Base-by-base conservation (phyloP, 2,888 invertebrate species). In the Heteropelma amictum region DNA sequence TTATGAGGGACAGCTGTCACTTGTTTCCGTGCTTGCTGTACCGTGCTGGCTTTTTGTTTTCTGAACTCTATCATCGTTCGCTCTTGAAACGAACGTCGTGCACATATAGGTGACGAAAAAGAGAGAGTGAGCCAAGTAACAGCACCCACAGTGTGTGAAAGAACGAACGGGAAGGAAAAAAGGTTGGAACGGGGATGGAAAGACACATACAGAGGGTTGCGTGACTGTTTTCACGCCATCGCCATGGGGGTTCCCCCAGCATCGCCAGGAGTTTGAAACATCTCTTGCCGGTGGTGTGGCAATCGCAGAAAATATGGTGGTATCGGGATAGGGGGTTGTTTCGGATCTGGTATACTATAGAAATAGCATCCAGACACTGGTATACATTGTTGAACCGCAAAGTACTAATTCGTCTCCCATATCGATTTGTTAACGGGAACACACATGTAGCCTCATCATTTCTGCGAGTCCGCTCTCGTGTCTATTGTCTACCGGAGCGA, bases 361-460 rank as follows among this genome's bases (percentile, higher is more conserved):
- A 40, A 30, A 56, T 75, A 75, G 77, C 76, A 63, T 42, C 72
- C 82, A 82, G 68, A 83, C 28, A n/a, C n/a, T n/a, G 19, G 12
- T 54, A 54, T 17, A 45, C 84, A 86, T 85, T 84, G 85, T 86
- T 83, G 84, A 80, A 86, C 86, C 84, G 79, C 86, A 83, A 83
- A 77, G 81, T 81, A 83, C 87, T 86, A 86, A 87, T 88, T 87
- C 83, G 81, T 82, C 82, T 78, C 69, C 76, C 78, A 79, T 84
- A 85, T 86, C 80, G 84, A 86, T 84, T 83, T 79, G 79, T 79
- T 77, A 79, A 82, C 80, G 80, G 79, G 65, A 35, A 30, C n/a
- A 23, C 38, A 23, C 33, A 33, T 17, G 47, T 30, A 56, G 56
- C 54, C 60, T 33, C 58, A 56, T 67, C 49, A n/a, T 47, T 40